A percentile compares a stretch with the other conserved stretches of the same genome.
Evolutionary conservation across 2,888 invertebrate species (phyloP).

Genomic region (Liodrosophila aerea): DNA sequence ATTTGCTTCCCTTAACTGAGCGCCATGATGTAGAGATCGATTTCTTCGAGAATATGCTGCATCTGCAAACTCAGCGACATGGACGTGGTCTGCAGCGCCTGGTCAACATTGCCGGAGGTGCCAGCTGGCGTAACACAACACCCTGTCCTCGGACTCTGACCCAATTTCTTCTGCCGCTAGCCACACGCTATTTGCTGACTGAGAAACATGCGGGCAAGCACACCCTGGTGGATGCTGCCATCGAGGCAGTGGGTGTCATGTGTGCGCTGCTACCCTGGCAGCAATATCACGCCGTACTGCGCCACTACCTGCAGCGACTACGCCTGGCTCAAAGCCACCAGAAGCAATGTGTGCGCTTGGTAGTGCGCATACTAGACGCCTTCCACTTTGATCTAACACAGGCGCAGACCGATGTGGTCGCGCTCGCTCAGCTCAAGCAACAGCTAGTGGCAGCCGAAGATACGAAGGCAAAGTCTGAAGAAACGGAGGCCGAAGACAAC

Average conservation of each 20-base stretch:
- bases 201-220: constrained; percentile 90
- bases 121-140: constrained; percentile 83
- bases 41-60: constrained; percentile 96
- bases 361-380: constrained; percentile 91
- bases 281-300: constrained; percentile 92
- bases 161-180: constrained; percentile 92
- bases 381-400: constrained; percentile 95
- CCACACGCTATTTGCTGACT: constrained; percentile 90
- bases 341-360: constrained; percentile 90
- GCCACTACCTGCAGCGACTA: constrained; percentile 90
- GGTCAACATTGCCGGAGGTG: constrained; percentile 86
- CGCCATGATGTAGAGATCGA: constrained; percentile 91
- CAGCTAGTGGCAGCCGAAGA: constrained; percentile 65
- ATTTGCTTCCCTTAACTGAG: constrained; percentile 87
- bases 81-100: constrained; percentile 92
- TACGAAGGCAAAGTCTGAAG: too few relatives aligned
- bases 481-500: constrained; percentile 67
- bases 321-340: constrained; percentile 89
- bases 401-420: constrained; percentile 80
- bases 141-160: constrained; percentile 89
- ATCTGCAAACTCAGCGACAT: constrained; percentile 93
- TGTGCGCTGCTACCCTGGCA: constrained; percentile 93
- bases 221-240: constrained; percentile 91
- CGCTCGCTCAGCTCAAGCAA: constrained; percentile 64
- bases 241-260: constrained; percentile 90